Percentiles rank a stretch among this genome's conserved stretches.
Evolutionary conservation across 2,113 vertebrate species (phyloP).

Genomic region (Gavialis gangeticus): DNA sequence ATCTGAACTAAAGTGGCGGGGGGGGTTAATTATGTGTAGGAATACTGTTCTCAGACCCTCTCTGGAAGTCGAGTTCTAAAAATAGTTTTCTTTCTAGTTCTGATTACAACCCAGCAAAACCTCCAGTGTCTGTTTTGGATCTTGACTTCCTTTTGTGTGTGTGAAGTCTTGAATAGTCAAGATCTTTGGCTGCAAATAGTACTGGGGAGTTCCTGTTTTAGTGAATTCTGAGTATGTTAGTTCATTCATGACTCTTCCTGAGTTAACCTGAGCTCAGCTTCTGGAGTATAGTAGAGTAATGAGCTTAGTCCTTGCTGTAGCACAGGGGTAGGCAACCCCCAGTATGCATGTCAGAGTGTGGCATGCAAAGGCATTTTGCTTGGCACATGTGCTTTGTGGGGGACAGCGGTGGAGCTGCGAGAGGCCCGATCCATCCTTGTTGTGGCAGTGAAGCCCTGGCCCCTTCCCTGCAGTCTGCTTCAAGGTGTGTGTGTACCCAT

Average conservation of each 20-base stretch:
- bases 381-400: no score
- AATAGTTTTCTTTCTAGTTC: slow-evolving; percentile 65
- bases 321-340: no score
- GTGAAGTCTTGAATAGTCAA: not conserved
- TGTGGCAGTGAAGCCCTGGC: no score
- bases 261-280: not conserved
- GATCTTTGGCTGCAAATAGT: not conserved
- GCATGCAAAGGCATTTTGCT: no score
- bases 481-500: no score
- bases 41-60: not conserved
- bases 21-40: not conserved
- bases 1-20: slow-evolving; percentile 40
- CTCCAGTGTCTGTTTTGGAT: not conserved
- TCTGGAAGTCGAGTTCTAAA: slow-evolving; percentile 55
- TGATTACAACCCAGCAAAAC: slow-evolving; percentile 43
- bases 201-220: not conserved
- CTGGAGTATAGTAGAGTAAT: not conserved
- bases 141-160: slow-evolving; percentile 31
- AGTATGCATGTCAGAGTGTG: no score
- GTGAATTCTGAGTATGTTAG: not conserved
- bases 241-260: not conserved
- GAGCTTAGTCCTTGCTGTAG: not conserved
- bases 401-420: no score
- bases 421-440: no score
- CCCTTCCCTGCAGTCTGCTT: no score